These are phyloP conservation scores for Lipotes vexillifer DNA, from an alignment of 2,113 vertebrate species.

Conservation along the genomic window DNA sequence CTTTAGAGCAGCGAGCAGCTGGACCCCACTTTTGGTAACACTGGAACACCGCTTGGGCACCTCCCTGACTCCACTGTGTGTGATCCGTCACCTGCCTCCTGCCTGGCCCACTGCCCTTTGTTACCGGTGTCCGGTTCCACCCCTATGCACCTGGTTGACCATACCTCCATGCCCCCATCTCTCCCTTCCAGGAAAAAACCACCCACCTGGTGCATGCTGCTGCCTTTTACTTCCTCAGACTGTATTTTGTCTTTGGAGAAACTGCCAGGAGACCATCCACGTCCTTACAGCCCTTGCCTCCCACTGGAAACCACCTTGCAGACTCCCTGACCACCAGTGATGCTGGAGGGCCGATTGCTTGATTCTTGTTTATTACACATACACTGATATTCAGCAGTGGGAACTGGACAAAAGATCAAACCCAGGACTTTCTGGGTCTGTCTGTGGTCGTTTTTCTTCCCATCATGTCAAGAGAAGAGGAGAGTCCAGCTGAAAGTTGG, in stretches of 20 bases:
- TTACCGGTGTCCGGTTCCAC: background rate
- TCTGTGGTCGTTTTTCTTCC: background rate
- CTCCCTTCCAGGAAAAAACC: background rate
- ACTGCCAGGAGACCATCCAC: fast-evolving
- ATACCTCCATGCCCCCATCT: fast-evolving
- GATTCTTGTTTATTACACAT: background rate
- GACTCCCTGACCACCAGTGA: background rate
- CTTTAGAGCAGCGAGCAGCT: no score
- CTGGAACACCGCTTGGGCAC: background rate
- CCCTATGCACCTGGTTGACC: background rate
- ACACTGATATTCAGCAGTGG: background rate
- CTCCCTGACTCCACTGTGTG: background rate
- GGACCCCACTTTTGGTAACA: no score
- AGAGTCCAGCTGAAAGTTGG: background rate
- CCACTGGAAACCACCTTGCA: fast-evolving
- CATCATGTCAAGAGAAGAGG: background rate
- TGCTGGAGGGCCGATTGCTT: background rate
- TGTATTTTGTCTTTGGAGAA: background rate
- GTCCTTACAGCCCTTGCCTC: background rate
- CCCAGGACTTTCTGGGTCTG: background rate
- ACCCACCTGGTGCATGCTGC: background rate
- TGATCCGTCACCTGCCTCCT: background rate
- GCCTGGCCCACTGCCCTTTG: background rate
- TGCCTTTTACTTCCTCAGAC: background rate
- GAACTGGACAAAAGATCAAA: background rate